Conservation (phyloP, 1,140 invertebrate genomes). For the Alviniconcha marisindica region DNA sequence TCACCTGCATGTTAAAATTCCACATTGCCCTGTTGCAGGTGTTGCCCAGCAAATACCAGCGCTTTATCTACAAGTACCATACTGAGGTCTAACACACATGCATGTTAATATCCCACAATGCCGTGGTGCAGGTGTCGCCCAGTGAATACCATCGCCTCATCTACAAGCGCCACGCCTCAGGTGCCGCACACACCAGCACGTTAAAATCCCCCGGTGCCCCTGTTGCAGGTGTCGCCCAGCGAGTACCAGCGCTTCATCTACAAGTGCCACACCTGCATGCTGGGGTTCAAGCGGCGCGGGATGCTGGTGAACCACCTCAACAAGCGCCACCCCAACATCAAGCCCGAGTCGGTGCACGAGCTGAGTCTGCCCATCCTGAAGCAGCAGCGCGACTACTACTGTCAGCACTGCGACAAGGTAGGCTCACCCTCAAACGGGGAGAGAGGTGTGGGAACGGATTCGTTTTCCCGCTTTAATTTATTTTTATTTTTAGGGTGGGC, state of each 20-base stretch:
- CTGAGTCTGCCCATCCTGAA: constrained; percentile 88
- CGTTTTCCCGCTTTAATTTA: no score
- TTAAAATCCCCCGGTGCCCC: no score
- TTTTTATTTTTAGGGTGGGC: no score
- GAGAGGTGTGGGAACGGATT: not conserved
- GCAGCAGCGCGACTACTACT: constrained; percentile 89
- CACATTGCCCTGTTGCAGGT: no score
- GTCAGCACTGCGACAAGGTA: constrained; percentile 89
- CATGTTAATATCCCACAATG: no score
- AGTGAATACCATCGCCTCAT: constrained; percentile 87
- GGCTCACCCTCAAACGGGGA: no score
- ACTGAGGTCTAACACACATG: no score
- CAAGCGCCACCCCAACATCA: constrained; percentile 88
- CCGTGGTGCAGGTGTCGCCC: constrained; percentile 81
- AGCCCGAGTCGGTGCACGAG: constrained; percentile 86
- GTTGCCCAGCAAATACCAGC: constrained; percentile 84
- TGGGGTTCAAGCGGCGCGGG: constrained; percentile 89
- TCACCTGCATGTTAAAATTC: no score
- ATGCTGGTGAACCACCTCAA: constrained; percentile 92
- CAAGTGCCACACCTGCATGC: constrained; percentile 87
- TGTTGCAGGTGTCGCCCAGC: constrained; percentile 80
- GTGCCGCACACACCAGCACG: no score
- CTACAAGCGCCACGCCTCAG: constrained; percentile 89
- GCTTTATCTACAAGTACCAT: constrained; percentile 89
- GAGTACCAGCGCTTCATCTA: constrained; percentile 88